Percentiles rank a stretch among this genome's conserved stretches.
Conservation (phyloP, 2,888 invertebrate genomes). For the Nomada goodeniana region DNA sequence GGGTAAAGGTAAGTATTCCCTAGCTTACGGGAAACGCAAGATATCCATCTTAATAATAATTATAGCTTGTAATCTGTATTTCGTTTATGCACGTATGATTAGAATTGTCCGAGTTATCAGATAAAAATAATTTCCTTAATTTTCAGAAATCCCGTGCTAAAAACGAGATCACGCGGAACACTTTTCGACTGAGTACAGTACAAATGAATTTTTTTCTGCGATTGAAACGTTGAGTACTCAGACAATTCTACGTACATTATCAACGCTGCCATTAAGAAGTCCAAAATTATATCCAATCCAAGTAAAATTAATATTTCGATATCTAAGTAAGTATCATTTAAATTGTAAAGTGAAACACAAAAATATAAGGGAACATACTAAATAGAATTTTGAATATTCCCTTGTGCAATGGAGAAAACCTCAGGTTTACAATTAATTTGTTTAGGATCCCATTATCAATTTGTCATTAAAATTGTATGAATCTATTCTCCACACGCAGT, state of each 20-base stretch:
- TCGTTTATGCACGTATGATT: neutral
- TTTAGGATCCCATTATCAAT: too few relatives aligned
- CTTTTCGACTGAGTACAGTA: too few relatives aligned
- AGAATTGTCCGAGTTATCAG: neutral
- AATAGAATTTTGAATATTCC: neutral
- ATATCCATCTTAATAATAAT: neutral
- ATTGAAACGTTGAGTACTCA: neutral
- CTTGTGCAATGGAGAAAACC: too few relatives aligned
- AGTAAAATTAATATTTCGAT: neutral
- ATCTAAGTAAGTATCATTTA: neutral
- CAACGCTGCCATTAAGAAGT: conserved; percentile 38
- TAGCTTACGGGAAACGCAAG: conserved; percentile 2
- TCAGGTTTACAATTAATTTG: too few relatives aligned
- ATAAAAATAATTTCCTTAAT: neutral
- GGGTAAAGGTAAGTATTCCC: neutral
- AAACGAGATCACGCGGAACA: too few relatives aligned
- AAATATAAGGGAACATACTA: neutral
- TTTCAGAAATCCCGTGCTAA: too few relatives aligned
- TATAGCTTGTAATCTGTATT: neutral
- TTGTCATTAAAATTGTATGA: too few relatives aligned
- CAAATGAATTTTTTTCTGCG: neutral
- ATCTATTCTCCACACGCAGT: neutral
- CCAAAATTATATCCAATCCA: neutral
- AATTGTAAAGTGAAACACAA: neutral
- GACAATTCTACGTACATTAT: neutral